These are phyloP conservation scores for Mus musculus DNA, from an alignment of 2,113 vertebrate species.

Conservation along the genomic window GRCm39 chr10:123201501-123202000, in stretches of 20 bases:
- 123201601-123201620: constrained; percentile 77
- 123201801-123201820: constrained; percentile 3
- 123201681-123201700: constrained; percentile 32
- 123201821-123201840: neutral
- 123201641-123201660: constrained; percentile 75
- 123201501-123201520: constrained; percentile 42
- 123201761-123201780: constrained; percentile 53
- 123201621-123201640: constrained; percentile 69
- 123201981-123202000: neutral
- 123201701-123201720: constrained; percentile 25
- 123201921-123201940: neutral
- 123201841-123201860: neutral
- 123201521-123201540: constrained; percentile 69
- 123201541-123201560: constrained; percentile 75
- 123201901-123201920: neutral
- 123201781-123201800: constrained; percentile 27
- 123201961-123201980: neutral
- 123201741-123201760: constrained; percentile 18
- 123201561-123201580: constrained; percentile 77
- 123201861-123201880: constrained; percentile 9
- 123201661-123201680: constrained; percentile 29
- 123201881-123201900: neutral
- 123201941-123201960: neutral
- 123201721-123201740: constrained; percentile 50
- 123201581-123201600: constrained; percentile 76